A percentile compares a stretch with the other conserved stretches of the same genome.
Conservation (phyloP, 2,797 vertebrate genomes). For the Sciurus vulgaris region DNA sequence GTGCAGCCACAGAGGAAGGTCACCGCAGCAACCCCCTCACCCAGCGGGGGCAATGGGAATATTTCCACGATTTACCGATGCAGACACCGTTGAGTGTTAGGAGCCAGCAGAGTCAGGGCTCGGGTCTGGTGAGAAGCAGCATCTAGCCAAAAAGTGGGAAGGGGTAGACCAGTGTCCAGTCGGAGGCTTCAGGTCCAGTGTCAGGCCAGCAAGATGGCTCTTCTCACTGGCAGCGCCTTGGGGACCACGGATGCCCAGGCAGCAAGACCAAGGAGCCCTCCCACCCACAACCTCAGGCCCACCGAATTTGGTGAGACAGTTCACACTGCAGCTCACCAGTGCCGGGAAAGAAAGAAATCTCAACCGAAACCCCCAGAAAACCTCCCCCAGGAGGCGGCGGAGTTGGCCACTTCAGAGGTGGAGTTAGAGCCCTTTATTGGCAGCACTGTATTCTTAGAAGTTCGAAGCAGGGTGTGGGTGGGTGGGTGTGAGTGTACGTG, state of each 20-base stretch:
- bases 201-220: neutral
- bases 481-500: accelerated
- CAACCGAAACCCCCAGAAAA: conserved; percentile 41
- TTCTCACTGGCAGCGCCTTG: neutral
- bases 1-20: neutral
- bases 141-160: too few species aligned
- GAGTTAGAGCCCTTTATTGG: neutral
- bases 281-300: accelerated
- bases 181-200: accelerated
- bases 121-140: too few species aligned
- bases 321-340: neutral
- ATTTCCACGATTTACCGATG: neutral
- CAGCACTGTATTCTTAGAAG: conserved; percentile 58
- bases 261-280: neutral
- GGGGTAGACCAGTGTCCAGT: neutral
- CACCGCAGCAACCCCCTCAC: neutral
- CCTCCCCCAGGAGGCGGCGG: neutral
- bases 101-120: too few species aligned
- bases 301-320: neutral
- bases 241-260: accelerated
- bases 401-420: neutral
- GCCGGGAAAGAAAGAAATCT: conserved; percentile 28
- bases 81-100: too few species aligned
- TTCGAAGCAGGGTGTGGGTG: neutral
- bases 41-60: neutral